Percentiles rank a stretch among this genome's conserved stretches.
Conservation (phyloP, 1,140 invertebrate species). For the Ceratina japonica region DNA sequence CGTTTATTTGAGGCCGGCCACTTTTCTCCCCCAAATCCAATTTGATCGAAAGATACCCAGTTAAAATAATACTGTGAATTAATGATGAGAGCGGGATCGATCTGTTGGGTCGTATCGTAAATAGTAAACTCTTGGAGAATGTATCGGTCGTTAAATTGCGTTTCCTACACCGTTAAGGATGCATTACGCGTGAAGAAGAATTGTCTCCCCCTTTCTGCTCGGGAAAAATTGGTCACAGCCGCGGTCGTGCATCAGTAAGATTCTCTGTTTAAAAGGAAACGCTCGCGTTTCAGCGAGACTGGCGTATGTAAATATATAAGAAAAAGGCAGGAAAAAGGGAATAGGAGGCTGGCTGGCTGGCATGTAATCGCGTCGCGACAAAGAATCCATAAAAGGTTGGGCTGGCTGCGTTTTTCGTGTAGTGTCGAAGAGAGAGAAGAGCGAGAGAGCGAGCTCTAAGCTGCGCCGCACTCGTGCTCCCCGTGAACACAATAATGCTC, state of each 20-base stretch:
- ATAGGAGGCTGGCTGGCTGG: slow-evolving; percentile 34
- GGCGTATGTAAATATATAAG: slow-evolving; percentile 49
- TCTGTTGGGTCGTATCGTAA: too few species aligned
- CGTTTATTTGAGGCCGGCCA: background rate
- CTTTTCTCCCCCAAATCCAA: background rate
- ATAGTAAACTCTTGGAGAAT: background rate
- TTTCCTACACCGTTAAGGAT: background rate
- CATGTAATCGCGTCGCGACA: slow-evolving; percentile 56
- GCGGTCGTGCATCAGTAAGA: background rate
- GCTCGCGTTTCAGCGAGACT: background rate
- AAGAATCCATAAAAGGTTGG: slow-evolving; percentile 64
- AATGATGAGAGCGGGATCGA: too few species aligned
- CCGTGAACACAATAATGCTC: slow-evolving; percentile 58
- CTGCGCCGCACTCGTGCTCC: slow-evolving; percentile 47
- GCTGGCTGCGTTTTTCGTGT: slow-evolving; percentile 53
- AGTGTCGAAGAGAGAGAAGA: slow-evolving; percentile 12
- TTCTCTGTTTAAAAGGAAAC: slow-evolving; percentile 23
- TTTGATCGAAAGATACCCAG: too few species aligned
- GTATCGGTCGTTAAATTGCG: background rate
- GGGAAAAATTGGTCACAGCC: slow-evolving; percentile 9
- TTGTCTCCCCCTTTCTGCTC: background rate
- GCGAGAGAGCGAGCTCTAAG: slow-evolving; percentile 49
- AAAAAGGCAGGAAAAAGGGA: slow-evolving; percentile 43
- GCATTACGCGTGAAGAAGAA: background rate
- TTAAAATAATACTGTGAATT: too few species aligned